Evolutionary conservation across 2,797 vertebrate genomes (phyloP), one percentile per base, ranked within the genome.

Genomic region (Morelia viridis): DNA sequence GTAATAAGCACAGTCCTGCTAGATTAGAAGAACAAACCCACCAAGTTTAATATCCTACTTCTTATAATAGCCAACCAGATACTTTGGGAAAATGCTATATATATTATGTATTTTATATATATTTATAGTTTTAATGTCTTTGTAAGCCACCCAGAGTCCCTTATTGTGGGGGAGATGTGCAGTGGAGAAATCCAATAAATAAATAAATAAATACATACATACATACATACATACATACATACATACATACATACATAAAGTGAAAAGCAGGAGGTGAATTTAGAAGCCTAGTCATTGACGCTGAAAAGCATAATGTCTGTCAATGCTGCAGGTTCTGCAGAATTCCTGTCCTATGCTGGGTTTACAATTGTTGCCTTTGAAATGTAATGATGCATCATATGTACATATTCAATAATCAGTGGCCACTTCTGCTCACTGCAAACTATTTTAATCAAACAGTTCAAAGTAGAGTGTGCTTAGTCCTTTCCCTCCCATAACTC

Each of bases 201-300:
- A 41, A 41, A 41, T 41, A 41, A 41, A 41, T 41, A 41, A 41
- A 41, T 41, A n/a, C n/a, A 41, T 2, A 41, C 0, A 41, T 2
- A 41, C 0, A 41, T 2, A 41, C 0, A 41, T 2, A 41, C 0
- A 41, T 2, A 41, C n/a, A n/a, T n/a, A n/a, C n/a, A 41, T 2
- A 41, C 0, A 41, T 2, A 41, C 0, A 41, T 2, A 41, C 0
- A 41, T 2, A 41, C 0, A 41, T 2, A 41, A 41, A 41, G 13
- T 17, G 58, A 60, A 60, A 60, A 15, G 17, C 58, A 60, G 58
- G n/a, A 35, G 71, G 28, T 71, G 65, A 31, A 71, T 71, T 31
- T 71, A 17, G 65, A 71, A 60, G 15, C 58, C 58, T 71, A 35
- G 65, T 12, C 65, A 71, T 28, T 84, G 76, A 2, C 57, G 26